A percentile compares a stretch with the other conserved stretches of the same genome.
Evolutionary conservation across 2,888 invertebrate species (phyloP).

Genomic region (Pasiphila rectangulata): DNA sequence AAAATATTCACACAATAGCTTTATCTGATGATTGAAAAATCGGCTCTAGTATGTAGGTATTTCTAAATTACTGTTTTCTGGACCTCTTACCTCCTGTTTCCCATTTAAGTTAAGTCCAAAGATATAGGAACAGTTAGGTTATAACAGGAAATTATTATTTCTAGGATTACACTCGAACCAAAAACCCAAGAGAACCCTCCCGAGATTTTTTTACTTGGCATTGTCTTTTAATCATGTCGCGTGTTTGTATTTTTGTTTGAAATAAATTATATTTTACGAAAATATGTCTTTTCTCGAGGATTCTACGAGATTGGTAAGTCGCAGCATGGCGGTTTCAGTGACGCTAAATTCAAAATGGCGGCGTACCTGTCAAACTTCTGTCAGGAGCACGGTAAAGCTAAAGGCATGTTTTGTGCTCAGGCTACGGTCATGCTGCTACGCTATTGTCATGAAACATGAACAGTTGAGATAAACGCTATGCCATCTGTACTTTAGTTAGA

Average conservation of each 20-base stretch:
- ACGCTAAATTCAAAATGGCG: slow-evolving; percentile 31
- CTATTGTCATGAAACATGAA: no score
- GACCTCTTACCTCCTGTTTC: no score
- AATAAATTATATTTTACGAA: slow-evolving; percentile 42
- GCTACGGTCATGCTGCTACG: slow-evolving; percentile 1
- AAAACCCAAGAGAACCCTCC: slow-evolving; percentile 18
- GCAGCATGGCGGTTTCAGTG: slow-evolving; percentile 41
- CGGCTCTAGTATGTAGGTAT: no score
- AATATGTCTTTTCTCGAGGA: slow-evolving; percentile 66
- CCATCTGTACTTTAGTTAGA: no score
- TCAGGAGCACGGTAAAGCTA: slow-evolving; percentile 34
- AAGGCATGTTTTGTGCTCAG: slow-evolving; percentile 31
- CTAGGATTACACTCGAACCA: slow-evolving; percentile 23
- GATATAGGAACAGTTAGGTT: background rate
- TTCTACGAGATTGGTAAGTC: slow-evolving; percentile 76
- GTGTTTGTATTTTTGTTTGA: slow-evolving; percentile 33
- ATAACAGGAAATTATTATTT: slow-evolving; percentile 21
- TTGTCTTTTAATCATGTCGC: slow-evolving; percentile 19
- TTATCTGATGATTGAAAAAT: no score
- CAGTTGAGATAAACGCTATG: no score
- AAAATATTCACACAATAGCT: no score
- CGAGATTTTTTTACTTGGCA: slow-evolving; percentile 26
- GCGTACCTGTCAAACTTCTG: slow-evolving; percentile 26
- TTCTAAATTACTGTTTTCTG: no score
- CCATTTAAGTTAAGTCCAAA: background rate